A percentile compares a stretch with the other conserved stretches of the same genome.
phyloP scores from a whole-genome alignment of 2,888 invertebrate species.

The Temnothorax ravouxi region DNA sequence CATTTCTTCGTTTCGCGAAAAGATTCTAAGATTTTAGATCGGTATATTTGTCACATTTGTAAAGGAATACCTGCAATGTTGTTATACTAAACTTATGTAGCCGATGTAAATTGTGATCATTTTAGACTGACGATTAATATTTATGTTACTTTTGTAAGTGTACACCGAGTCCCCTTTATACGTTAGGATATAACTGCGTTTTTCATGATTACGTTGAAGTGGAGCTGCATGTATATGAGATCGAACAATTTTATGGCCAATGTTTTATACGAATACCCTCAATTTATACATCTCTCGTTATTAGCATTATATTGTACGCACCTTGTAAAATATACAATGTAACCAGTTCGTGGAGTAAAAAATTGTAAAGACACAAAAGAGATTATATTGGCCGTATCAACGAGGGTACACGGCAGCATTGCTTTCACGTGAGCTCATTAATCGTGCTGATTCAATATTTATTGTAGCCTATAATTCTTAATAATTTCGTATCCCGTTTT shows the following conservation, averaged over 20 bases:
- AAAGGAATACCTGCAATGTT: not conserved
- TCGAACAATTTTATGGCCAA: not conserved
- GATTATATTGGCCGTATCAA: not conserved
- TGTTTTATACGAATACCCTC: not conserved
- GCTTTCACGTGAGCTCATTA: constrained; percentile 19
- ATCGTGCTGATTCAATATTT: constrained; percentile 13
- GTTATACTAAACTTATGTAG: not conserved
- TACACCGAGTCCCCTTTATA: not conserved
- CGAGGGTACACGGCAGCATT: constrained; percentile 4
- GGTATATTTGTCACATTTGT: not conserved
- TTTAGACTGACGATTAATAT: constrained; percentile 20
- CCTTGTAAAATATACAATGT: not conserved
- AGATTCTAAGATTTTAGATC: not conserved
- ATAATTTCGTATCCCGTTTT: not conserved
- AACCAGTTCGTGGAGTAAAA: constrained; percentile 2
- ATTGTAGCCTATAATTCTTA: constrained; percentile 2
- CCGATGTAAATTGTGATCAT: constrained; percentile 17
- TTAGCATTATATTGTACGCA: not conserved
- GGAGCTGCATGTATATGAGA: constrained; percentile 16
- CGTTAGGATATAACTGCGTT: not conserved
- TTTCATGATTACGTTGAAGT: not conserved
- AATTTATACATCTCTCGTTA: not conserved
- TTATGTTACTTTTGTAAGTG: constrained; percentile 12
- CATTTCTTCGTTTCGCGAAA: not conserved
- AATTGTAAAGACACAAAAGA: constrained; percentile 11